These are phyloP conservation scores for Cladopsammia gracilis DNA, from an alignment of 64 coral and sea anemone species.

Conservation along the genomic window DNA sequence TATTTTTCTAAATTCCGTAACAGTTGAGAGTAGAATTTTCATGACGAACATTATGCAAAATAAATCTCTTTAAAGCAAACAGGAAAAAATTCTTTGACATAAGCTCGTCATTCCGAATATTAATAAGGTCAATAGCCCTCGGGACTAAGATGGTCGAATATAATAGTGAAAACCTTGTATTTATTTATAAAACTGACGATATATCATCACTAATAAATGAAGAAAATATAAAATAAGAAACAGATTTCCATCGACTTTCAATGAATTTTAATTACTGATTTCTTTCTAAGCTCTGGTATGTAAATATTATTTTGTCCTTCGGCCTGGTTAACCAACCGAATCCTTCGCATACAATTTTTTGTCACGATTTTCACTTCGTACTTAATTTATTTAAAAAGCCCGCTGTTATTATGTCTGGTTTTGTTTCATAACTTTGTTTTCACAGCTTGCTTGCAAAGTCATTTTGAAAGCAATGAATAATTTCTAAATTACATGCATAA, in stretches of 20 bases:
- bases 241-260: no score
- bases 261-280: no score
- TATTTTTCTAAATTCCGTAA: neutral
- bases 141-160: neutral
- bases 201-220: no score
- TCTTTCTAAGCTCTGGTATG: no score
- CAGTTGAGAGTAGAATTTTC: neutral
- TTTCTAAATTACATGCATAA: no score
- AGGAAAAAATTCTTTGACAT: conserved; percentile 56
- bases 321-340: neutral
- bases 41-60: conserved; percentile 11
- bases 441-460: no score
- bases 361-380: neutral
- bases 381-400: neutral
- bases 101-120: neutral
- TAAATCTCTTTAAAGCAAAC: conserved; percentile 20
- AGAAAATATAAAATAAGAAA: no score
- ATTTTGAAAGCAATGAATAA: no score
- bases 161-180: neutral
- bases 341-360: neutral
- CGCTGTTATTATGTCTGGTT: neutral
- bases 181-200: neutral
- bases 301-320: neutral
- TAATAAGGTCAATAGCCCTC: neutral
- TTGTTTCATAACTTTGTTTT: neutral